Conservation (phyloP, 1,140 invertebrate species). For the Eubasilissa regina region DNA sequence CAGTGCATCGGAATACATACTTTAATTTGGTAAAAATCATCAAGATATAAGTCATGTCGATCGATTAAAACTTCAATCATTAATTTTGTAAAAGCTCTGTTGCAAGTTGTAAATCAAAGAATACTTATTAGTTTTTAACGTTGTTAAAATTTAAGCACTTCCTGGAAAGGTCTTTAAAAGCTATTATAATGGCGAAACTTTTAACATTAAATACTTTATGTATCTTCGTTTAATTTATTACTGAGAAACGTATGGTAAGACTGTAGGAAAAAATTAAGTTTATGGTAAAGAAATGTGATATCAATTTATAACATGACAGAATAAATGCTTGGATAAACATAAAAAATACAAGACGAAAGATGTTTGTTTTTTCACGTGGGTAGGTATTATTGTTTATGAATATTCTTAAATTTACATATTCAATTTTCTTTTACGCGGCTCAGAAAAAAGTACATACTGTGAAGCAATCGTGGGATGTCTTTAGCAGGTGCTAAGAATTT, state of each 20-base stretch:
- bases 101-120: slow-evolving; percentile 27
- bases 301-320: not conserved
- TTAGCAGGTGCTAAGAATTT: not conserved
- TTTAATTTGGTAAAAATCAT: not conserved
- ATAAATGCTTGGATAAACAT: not conserved
- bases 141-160: slow-evolving; percentile 31
- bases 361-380: slow-evolving; percentile 22
- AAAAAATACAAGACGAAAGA: slow-evolving; percentile 8
- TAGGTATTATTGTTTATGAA: slow-evolving; percentile 25
- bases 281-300: not conserved
- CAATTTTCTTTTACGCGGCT: slow-evolving; percentile 24
- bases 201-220: slow-evolving; percentile 36
- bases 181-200: slow-evolving; percentile 11
- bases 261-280: not conserved
- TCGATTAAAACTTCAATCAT: slow-evolving; percentile 31
- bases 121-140: slow-evolving; percentile 35
- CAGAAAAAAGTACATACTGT: not conserved
- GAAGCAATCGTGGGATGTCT: not conserved
- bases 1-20: no score
- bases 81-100: slow-evolving; percentile 16
- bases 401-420: slow-evolving; percentile 37
- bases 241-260: not conserved
- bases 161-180: slow-evolving; percentile 24
- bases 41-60: slow-evolving; percentile 22
- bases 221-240: slow-evolving; percentile 16